Conservation (phyloP, 1,140 invertebrate species). For the Meloidogyne hapla region DNA sequence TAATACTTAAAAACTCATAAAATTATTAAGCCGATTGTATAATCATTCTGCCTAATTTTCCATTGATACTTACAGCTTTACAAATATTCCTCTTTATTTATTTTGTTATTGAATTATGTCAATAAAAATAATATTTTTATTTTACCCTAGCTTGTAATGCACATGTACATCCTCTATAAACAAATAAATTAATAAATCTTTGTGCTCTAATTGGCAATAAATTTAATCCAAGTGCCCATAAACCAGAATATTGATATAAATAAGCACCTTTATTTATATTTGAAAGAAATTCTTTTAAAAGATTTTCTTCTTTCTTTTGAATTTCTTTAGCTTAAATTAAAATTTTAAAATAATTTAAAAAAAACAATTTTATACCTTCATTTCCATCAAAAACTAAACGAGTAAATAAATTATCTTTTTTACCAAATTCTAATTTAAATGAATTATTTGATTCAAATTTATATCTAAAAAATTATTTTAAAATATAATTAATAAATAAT, state of each 20-base stretch:
- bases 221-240: constrained; percentile 11
- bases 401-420: constrained; percentile 7
- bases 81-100: too few relatives aligned
- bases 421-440: background rate
- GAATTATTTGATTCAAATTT: background rate
- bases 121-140: background rate
- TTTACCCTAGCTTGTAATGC: background rate
- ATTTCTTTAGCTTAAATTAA: background rate
- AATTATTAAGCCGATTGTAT: too few relatives aligned
- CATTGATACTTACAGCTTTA: too few relatives aligned
- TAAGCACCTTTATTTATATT: background rate
- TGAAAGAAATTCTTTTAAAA: background rate
- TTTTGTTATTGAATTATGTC: too few relatives aligned
- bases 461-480: background rate
- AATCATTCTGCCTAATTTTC: too few relatives aligned
- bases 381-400: background rate
- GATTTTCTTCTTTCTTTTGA: background rate
- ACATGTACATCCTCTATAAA: constrained; percentile 6
- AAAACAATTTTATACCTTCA: background rate
- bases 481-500: background rate
- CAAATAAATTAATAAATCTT: background rate
- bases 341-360: too few relatives aligned
- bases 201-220: background rate
- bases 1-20: too few relatives aligned
- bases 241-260: background rate